Evolutionary conservation across 1,140 invertebrate genomes (phyloP).

Genomic region (Helicoverpa armigera): DNA sequence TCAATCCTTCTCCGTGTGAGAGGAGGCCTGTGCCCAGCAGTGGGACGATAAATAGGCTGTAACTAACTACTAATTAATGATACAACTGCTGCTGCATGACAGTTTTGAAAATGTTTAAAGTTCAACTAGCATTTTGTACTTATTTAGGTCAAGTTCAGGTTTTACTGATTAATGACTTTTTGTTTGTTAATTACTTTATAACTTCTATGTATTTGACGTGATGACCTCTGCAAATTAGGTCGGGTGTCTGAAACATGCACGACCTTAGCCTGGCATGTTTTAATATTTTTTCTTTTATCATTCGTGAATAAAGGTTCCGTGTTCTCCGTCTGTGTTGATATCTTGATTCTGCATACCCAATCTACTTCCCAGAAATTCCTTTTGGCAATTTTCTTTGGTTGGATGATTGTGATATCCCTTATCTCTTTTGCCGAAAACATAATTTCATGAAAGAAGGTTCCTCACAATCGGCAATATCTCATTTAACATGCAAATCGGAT

Average conservation of each 20-base stretch:
- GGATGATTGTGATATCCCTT: constrained; percentile 28
- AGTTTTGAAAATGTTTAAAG: not conserved
- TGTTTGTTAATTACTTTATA: not conserved
- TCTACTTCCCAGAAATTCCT: constrained; percentile 28
- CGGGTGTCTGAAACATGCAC: not conserved
- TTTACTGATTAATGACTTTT: not conserved
- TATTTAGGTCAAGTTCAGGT: not conserved
- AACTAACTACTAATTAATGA: too few relatives aligned
- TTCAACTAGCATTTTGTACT: not conserved
- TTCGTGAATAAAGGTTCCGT: not conserved
- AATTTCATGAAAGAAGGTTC: constrained; percentile 28
- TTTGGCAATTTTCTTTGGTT: constrained; percentile 22
- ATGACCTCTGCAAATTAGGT: not conserved
- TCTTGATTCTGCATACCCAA: constrained; percentile 23
- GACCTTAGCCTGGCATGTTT: too few relatives aligned
- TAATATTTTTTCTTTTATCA: not conserved
- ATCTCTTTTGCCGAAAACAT: constrained; percentile 16
- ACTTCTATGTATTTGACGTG: not conserved
- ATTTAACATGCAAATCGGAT: constrained; percentile 14
- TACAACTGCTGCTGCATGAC: too few relatives aligned
- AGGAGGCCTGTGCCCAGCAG: too few relatives aligned
- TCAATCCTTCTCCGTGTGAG: too few relatives aligned
- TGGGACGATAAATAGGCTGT: too few relatives aligned
- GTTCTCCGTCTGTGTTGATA: not conserved
- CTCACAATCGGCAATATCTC: constrained; percentile 9